phyloP scores from a whole-genome alignment of 2,113 vertebrate genomes.

The Carassius auratus region DNA sequence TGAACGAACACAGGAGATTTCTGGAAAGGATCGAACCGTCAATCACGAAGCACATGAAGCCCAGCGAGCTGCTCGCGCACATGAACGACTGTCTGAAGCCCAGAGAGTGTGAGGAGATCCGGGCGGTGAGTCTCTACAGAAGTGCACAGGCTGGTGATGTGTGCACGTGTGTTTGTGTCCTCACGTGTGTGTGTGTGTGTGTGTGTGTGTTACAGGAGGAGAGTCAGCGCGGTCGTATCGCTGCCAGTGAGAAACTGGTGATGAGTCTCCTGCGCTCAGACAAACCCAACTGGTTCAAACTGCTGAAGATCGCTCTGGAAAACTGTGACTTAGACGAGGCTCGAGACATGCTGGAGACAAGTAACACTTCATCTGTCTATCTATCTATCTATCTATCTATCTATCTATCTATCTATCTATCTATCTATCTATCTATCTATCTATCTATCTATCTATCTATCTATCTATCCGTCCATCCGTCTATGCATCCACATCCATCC shows the following conservation, averaged over 20 bases:
- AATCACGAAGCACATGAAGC: conserved; percentile 58
- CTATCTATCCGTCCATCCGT: no score
- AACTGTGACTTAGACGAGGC: neutral
- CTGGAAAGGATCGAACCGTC: conserved; percentile 48
- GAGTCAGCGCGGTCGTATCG: conserved; percentile 38
- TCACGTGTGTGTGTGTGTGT: no score
- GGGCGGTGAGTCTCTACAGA: conserved; percentile 48
- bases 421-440: no score
- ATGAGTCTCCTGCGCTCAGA: conserved; percentile 57
- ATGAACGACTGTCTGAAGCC: conserved; percentile 49
- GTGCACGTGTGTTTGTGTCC: neutral
- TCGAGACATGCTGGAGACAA: conserved; percentile 39
- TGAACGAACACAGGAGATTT: conserved; percentile 12
- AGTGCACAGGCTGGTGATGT: no score
- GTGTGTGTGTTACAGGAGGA: conserved; percentile 41
- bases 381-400: neutral
- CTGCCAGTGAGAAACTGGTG: conserved; percentile 52
- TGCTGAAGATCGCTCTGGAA: conserved; percentile 51
- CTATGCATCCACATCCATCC: no score
- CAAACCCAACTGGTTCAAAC: conserved; percentile 60
- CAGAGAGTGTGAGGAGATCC: conserved; percentile 59
- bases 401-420: no score
- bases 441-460: no score
- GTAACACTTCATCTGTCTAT: conserved; percentile 3
- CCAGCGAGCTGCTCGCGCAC: conserved; percentile 45